Evolutionary conservation across 2,888 invertebrate species (phyloP), one percentile per base, ranked within the genome.

Genomic region (Cataglyphis cursor): DNA sequence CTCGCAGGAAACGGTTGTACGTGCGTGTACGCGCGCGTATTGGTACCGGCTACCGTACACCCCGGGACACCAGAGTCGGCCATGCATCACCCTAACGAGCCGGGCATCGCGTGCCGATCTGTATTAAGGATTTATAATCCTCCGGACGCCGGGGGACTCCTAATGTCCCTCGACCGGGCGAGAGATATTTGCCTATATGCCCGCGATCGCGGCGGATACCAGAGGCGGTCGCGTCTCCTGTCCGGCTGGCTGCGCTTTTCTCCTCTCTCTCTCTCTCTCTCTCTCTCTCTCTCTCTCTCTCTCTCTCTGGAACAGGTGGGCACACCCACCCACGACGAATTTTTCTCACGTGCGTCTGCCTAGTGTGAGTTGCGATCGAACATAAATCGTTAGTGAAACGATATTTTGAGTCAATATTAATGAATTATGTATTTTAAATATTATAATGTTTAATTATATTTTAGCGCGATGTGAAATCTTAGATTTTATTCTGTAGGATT

Each of bases 71-170:
- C 93, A 89, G 90, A 88, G 92, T 92, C 91, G 92, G 92, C 94
- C 92, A 94, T 94, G 94, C 93, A 94, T 94, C 94, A 94, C 92
- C 92, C 92, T 94, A 94, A 94, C 94, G 94, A 94, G 94, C 93
- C 92, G 92, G 89, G 94, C 92, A 95, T 95, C 94, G 94, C 94
- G 94, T 95, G 94, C 94, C 94, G 94, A 94, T 94, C 94, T 94
- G 94, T 93, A 94, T 94, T 94, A 93, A 94, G 93, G 93, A 94
- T 94, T 94, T 93, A 94, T 94, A 94, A 94, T 94, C 93, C 93
- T 88, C 90, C 88, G 89, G 90, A 92, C 89, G 90, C 88, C 83
- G 87, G 85, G 83, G 88, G 87, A 90, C 90, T 89, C 91, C 92
- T 92, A 92, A 92, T 92, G 92, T 91, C 91, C 91, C 48, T 18